Base-by-base conservation (phyloP, 2,797 vertebrate genomes). In the Perodicticus potto region DNA sequence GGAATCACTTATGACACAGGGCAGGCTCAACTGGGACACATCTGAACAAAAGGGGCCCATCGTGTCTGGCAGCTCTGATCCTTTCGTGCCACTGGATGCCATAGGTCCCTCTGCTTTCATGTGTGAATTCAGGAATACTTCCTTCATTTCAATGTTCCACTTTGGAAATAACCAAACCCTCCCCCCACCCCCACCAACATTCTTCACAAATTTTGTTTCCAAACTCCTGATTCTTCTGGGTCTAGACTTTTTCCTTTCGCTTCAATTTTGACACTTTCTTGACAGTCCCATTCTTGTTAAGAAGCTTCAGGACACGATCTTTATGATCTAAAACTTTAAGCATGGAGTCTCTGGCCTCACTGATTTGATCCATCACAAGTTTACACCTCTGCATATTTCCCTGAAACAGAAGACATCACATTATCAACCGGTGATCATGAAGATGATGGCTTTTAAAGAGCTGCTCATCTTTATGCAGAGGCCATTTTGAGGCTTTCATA, bases 311-410 rank as follows among this genome's bases (percentile, higher is more conserved):
- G 95, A 99, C 99, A 93, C 99, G 99, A 76, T 99, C 99, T 97
- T 99, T 99, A 98, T 99, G 99, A 98, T 99, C 99, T 96, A 99
- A 99, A 78, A 99, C 99, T 97, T 99, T 99, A 98, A 99, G 99
- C 99, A 99, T 99, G 98, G 99, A 99, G 98, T 99, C 99, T 97
- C 99, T 99, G 97, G 99, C 99, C 98, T 99, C 99, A 0, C 98
- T 99, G 98, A 99, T 99, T 98, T 99, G 99, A 99, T 99, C 99
- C 99, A 99, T 99, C 96, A 99, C 99, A 49, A 99, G 99, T 98
- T 99, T 99, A 97, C 99, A 99, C 98, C 99, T 99, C 98, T 99
- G 99, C 99, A 99, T 99, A 97, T 99, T 99, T 96, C 99, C 99
- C 99, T 99, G 98, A 5, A 95, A 98, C 7, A 87, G 70, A 98